Percentiles rank a stretch among this genome's conserved stretches.
These are phyloP conservation scores for Epinotia demarniana DNA, from an alignment of 2,888 invertebrate species.

Conservation along the genomic window DNA sequence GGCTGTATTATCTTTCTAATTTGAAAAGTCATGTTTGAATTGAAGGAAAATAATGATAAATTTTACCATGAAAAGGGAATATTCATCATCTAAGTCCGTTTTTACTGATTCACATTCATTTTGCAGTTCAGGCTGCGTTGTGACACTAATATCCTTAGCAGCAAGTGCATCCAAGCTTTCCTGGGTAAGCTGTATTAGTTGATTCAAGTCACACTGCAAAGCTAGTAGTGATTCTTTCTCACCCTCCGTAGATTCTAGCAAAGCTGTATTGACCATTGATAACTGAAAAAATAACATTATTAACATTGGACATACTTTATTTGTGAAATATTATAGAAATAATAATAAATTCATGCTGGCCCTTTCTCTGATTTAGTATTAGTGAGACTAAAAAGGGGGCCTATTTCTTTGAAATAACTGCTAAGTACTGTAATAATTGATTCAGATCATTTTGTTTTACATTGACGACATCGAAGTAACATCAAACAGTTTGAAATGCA, in stretches of 20 bases:
- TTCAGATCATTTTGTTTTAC: neutral
- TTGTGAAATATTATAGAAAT: neutral
- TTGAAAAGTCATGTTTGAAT: no score
- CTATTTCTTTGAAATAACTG: neutral
- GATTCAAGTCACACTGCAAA: constrained; percentile 86
- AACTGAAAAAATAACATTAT: constrained; percentile 74
- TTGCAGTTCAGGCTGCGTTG: constrained; percentile 44
- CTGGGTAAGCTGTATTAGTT: constrained; percentile 88
- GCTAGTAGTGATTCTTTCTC: constrained; percentile 84
- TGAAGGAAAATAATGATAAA: neutral
- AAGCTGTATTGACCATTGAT: constrained; percentile 85
- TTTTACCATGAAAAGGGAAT: constrained; percentile 88
- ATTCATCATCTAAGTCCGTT: constrained; percentile 82
- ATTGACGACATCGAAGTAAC: neutral
- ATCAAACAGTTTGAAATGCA: neutral
- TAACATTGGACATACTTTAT: neutral
- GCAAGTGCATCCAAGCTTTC: constrained; percentile 80
- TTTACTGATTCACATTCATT: constrained; percentile 48
- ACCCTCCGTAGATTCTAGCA: constrained; percentile 75
- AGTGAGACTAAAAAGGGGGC: neutral
- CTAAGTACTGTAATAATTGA: neutral
- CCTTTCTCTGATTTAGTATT: neutral
- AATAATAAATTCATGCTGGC: neutral
- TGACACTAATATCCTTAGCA: constrained; percentile 49
- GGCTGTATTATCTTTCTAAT: no score